phyloP scores from a whole-genome alignment of 2,113 vertebrate genomes.

The Ovibos moschatus region DNA sequence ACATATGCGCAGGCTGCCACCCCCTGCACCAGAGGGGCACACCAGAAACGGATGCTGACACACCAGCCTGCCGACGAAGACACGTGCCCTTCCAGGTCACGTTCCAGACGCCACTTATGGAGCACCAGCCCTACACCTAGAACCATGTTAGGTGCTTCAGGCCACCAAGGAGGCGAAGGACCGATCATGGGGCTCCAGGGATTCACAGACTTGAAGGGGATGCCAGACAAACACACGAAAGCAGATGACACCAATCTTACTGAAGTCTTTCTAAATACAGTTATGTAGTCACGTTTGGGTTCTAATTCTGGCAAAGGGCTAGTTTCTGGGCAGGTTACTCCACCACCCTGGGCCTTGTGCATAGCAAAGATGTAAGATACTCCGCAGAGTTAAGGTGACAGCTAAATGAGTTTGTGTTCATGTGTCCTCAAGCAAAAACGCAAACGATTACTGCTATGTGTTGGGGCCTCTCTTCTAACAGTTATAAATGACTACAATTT shows the following conservation, averaged over 20 bases:
- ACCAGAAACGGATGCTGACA: conserved; percentile 49
- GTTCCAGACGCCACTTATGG: not conserved
- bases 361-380: not conserved
- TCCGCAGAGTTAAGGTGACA: not conserved
- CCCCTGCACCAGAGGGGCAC: conserved; percentile 48
- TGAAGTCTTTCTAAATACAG: not conserved
- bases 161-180: not conserved
- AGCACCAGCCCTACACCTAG: not conserved
- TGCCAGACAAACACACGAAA: not conserved
- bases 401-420: not conserved
- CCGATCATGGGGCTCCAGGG: not conserved
- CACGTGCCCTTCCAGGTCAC: not conserved
- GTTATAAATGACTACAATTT: not conserved
- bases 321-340: not conserved
- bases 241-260: not conserved
- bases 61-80: not conserved
- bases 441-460: not conserved
- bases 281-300: no score
- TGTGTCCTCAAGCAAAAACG: not conserved
- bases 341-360: not conserved
- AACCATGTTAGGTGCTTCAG: not conserved
- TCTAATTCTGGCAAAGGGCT: not conserved
- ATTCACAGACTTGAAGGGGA: not conserved
- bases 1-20: conserved; percentile 46
- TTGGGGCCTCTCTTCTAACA: not conserved